A percentile compares a stretch with the other conserved stretches of the same genome.
Conservation (phyloP, 1,140 invertebrate species). For the Gonioctena quinquepunctata region DNA sequence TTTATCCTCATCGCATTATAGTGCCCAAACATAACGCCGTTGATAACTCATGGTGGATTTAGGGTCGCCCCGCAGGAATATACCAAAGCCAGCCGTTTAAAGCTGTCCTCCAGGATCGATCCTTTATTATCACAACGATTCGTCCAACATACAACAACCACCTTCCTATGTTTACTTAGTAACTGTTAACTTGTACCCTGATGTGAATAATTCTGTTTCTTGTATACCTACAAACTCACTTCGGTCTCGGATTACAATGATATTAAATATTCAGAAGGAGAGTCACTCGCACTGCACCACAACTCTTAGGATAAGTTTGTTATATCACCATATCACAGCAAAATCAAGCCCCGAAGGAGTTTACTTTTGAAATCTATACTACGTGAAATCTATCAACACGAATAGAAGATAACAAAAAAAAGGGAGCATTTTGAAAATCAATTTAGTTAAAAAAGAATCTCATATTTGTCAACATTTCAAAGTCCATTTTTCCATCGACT, state of each 20-base stretch:
- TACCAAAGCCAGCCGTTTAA: not conserved
- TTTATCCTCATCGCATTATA: not conserved
- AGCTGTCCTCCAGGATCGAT: not conserved
- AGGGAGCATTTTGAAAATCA: too few species aligned
- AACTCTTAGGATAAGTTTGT: not conserved
- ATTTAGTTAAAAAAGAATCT: too few species aligned
- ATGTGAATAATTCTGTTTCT: slow-evolving; percentile 17
- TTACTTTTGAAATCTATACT: too few species aligned
- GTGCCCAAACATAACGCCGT: not conserved
- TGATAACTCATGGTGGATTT: not conserved
- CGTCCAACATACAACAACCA: slow-evolving; percentile 6
- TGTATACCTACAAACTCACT: slow-evolving; percentile 11
- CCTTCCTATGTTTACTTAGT: slow-evolving; percentile 8
- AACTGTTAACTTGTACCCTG: slow-evolving; percentile 1
- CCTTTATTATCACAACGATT: slow-evolving; percentile 13
- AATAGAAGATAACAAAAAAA: too few species aligned
- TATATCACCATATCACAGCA: too few species aligned
- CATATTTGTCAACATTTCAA: too few species aligned
- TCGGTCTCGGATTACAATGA: not conserved
- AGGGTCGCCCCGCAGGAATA: not conserved
- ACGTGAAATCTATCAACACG: too few species aligned
- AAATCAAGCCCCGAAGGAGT: too few species aligned
- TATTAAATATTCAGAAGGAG: slow-evolving; percentile 8
- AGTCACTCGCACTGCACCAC: slow-evolving; percentile 1
- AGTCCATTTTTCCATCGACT: too few species aligned